Percentiles rank a stretch among this genome's conserved stretches.
These are phyloP conservation scores for Matsumyia berberina DNA, from an alignment of 2,888 invertebrate species.

Conservation along the genomic window DNA sequence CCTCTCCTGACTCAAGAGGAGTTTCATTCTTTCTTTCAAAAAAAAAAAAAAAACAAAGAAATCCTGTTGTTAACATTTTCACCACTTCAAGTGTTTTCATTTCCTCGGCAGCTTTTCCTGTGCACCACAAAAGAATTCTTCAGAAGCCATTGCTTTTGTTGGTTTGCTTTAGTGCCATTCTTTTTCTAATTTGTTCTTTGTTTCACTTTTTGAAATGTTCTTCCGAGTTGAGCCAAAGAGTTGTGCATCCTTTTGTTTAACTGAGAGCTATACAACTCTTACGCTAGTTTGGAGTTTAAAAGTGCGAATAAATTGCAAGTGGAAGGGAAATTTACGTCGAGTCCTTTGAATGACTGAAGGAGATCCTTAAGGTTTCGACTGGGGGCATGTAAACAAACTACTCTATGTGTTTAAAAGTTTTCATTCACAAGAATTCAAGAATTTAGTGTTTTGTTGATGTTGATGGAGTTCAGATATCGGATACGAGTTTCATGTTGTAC, in stretches of 20 bases:
- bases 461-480: too few relatives aligned
- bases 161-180: conserved; percentile 22
- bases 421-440: too few relatives aligned
- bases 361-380: not conserved
- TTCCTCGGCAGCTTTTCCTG: conserved; percentile 1
- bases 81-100: conserved; percentile 42
- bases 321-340: conserved; percentile 17
- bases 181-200: conserved; percentile 42
- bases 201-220: conserved; percentile 21
- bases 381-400: not conserved
- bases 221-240: not conserved
- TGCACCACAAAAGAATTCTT: conserved; percentile 13
- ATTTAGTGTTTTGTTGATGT: too few relatives aligned
- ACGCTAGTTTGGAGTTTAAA: conserved; percentile 14
- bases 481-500: too few relatives aligned
- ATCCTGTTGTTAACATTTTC: conserved; percentile 21
- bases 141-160: conserved; percentile 20
- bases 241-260: conserved; percentile 8
- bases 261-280: conserved; percentile 3
- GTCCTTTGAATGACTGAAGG: conserved; percentile 7
- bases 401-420: too few relatives aligned
- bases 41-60: conserved; percentile 1
- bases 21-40: too few relatives aligned
- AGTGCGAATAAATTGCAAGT: conserved; percentile 45
- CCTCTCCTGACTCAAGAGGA: conserved; percentile 22